Conservation (phyloP, 2,888 invertebrate species). For the Noctua pronuba region DNA sequence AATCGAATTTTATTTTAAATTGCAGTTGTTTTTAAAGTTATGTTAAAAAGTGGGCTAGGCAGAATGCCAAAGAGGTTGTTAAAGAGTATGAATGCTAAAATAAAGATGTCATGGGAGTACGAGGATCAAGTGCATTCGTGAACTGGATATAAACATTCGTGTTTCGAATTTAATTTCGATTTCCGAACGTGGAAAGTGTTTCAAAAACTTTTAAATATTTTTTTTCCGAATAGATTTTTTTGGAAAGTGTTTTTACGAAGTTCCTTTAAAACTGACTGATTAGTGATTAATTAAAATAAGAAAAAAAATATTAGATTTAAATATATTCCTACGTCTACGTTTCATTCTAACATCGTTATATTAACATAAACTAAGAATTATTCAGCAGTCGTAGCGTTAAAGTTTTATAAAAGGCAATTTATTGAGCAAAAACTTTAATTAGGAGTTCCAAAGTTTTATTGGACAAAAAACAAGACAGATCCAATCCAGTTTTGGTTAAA, state of each 20-base stretch:
- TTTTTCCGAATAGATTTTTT: slow-evolving; percentile 1
- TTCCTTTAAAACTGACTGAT: slow-evolving; percentile 18
- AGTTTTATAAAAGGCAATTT: slow-evolving; percentile 24
- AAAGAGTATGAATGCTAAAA: slow-evolving; percentile 47
- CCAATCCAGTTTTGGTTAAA: slow-evolving; percentile 33
- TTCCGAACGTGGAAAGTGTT: slow-evolving; percentile 20
- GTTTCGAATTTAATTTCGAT: slow-evolving; percentile 24
- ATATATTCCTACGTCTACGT: neutral
- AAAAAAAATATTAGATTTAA: neutral
- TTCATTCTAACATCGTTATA: neutral
- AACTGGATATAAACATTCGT: slow-evolving; percentile 53
- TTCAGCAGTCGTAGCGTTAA: neutral
- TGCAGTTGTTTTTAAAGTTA: slow-evolving; percentile 24
- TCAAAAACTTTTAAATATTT: slow-evolving; percentile 13
- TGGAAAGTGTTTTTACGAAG: slow-evolving; percentile 6
- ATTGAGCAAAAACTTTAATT: slow-evolving; percentile 59
- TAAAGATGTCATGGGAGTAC: slow-evolving; percentile 73
- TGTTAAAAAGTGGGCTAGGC: slow-evolving; percentile 47
- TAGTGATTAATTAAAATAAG: slow-evolving; percentile 2
- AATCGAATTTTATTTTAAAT: neutral
- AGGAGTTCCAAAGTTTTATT: slow-evolving; percentile 37
- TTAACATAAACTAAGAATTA: neutral
- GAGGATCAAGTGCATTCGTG: slow-evolving; percentile 62
- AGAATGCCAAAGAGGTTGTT: slow-evolving; percentile 49
- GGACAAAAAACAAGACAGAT: slow-evolving; percentile 53